Base-by-base conservation (phyloP, 2,113 vertebrate genomes). In the Colius striatus region DNA sequence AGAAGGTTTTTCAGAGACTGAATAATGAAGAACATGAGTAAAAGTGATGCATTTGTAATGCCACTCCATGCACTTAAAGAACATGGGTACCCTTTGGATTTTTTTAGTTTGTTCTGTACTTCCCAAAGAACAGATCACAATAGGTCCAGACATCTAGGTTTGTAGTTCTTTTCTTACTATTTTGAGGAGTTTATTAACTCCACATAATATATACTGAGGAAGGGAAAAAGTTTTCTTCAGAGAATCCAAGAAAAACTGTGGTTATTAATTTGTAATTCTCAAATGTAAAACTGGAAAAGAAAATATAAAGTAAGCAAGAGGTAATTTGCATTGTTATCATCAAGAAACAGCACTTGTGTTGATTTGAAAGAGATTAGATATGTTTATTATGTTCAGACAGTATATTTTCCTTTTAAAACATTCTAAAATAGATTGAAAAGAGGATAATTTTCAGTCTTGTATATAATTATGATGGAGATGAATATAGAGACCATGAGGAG, bases 181-280 rank as follows among this genome's bases (percentile, higher is more conserved):
- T 54, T 20, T 19, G 3, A 11, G 19, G 21, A 8, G 26, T 84
- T 74, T 67, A 77, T 67, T 75, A 91, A 63, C 30, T 45, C 8
- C 25, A n/a, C 19, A 8, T 60, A 71, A 54, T n/a, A 82, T 9
- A 23, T 41, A 23, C 10, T 29, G 38, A 81, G 32, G 23, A 41
- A 16, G 7, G 20, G 50, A 79, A 92, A 70, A 47, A 5, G 13
- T 34, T 57, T 81, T 74, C 27, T 67, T 74, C 32, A 36, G n/a
- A 38, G 19, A 68, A 61, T 36, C 55, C 38, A 29, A 70, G 48
- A 58, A 80, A 90, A 75, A n/a, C 17, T 20, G 32, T 23, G 14
- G 26, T 84, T 73, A 94, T 67, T 60, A 75, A 92, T 87, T 95
- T 93, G 66, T 70, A 38, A 62, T 72, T 79, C 38, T 79, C 29